Base-by-base conservation (phyloP, 2,888 invertebrate genomes). In the Drosophila setosimentum region DNA sequence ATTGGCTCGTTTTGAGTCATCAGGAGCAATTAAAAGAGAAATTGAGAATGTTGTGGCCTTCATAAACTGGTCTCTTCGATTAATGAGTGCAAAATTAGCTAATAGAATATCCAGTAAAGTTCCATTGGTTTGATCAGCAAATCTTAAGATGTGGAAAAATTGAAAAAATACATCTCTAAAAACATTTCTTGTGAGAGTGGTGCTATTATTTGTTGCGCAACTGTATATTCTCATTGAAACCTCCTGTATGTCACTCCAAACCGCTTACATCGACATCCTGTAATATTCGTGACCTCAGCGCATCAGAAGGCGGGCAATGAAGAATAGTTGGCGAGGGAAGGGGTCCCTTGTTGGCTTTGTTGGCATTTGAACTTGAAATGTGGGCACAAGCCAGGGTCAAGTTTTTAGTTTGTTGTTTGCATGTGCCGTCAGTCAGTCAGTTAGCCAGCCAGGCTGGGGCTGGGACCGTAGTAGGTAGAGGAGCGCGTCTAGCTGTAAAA, bases 331-430 rank as follows among this genome's bases (percentile, higher is more conserved):
- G 13, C n/a, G 37, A 27, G 24, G 5, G 21, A 1, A 27, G 2
- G 21, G 24, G n/a, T n/a, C 16, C 27, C 18, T 40, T 27, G 16
- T 45, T 24, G 55, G 49, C 51, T 61, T 50, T 68, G 68, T 50
- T 68, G 68, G 59, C 51, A 65, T 74, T 78, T 83, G 80, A 82
- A 82, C 83, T 82, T 83, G 82, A 83, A 83, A 57, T 51, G 33
- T 50, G 51, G 50, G 54, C 70, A 54, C 40, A 55, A 59, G 48
- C 33, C 32, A 54, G 68, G 68, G 67, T 64, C 67, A 54, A 76
- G 61, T 57, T 76, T 53, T 76, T 61, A 37, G 32, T 45, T 71
- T n/a, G 49, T 71, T n/a, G 50, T 54, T 71, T 76, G 67, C 68
- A 63, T 77, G 76, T 45, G 50, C 27, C 37, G 53, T 48, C 63